Evolutionary conservation across 30 jellyfish, hydroid and myxozoan genomes (phyloP), one percentile per base, ranked within the genome.

Genomic region (Calvadosia cruxmelitensis): DNA sequence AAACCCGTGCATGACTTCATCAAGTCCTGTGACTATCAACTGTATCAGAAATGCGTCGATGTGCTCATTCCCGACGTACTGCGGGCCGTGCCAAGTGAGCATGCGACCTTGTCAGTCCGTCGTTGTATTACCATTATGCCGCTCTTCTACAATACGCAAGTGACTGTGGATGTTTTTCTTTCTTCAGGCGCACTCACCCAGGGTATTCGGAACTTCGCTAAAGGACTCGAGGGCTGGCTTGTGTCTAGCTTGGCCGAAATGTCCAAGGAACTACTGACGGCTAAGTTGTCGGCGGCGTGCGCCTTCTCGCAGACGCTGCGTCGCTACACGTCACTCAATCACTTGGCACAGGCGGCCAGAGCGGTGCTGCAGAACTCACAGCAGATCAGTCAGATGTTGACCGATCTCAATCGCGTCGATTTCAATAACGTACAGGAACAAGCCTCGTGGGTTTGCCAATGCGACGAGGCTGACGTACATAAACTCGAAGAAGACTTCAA

Each of bases 371-470:
- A 89, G 51, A 89, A 89, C 52, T 92, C 98, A 25, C 94, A 89
- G 42, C 98, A 89, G 66, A 89, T 89, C 68, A 89, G 76, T 51
- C 98, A 89, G 70, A 89, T 89, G 98, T 89, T 94, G 95, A 74
- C 82, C 27, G 98, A 89, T 50, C 66, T 89, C 32, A 89, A 89
- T 72, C 80, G 80, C 64, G 98, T 89, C 2, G 98, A 89, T 63
- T 89, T 89, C 73, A 89, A 85, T 27, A 89, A 89, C 63, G 98
- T 89, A 13, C 98, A 89, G 80, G 98, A 89, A 42, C 98, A 89
- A 63, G 93, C 98, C 25, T 89, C 98, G 3, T 89, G 98, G 98
- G 98, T 89, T 24, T 89, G 98, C 78, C 98, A 89, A 42, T 89
- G 98, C 52, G 93, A 89, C 48, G 98, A 89, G 36, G 24, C 86